Conservation (phyloP, 2,797 vertebrate species). For the Micrastur ruficollis region DNA sequence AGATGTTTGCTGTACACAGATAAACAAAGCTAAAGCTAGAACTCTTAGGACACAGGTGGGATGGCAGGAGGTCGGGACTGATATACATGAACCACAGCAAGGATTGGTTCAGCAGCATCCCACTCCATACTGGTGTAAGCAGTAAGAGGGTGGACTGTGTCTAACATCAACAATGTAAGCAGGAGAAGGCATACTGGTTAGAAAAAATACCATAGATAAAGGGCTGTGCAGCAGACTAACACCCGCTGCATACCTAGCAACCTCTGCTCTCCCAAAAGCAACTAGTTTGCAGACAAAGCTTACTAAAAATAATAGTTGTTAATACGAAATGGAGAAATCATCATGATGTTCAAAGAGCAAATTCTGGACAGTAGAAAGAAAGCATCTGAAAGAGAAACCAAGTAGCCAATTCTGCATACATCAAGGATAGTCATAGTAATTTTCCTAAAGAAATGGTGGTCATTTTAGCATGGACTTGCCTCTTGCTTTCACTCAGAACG, state of each 20-base stretch:
- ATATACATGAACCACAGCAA: neutral
- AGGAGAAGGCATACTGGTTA: neutral
- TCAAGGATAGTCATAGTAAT: no score
- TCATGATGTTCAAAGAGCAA: neutral
- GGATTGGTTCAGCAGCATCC: neutral
- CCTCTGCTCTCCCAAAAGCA: neutral
- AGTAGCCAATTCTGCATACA: neutral
- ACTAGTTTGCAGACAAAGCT: neutral
- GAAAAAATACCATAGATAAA: neutral
- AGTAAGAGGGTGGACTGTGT: neutral
- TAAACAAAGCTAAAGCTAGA: neutral
- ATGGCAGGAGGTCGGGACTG: neutral
- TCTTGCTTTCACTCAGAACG: neutral
- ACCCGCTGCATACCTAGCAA: neutral
- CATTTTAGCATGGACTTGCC: neutral
- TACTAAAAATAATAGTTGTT: neutral
- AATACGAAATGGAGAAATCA: neutral
- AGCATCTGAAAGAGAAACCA: neutral
- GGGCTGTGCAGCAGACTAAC: neutral
- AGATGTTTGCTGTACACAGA: neutral
- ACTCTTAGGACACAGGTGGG: neutral
- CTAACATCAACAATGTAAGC: neutral
- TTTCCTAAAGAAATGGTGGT: neutral
- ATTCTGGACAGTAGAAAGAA: neutral
- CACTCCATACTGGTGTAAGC: neutral